Evolutionary conservation across 2,113 vertebrate genomes (phyloP), one percentile per base, ranked within the genome.

Genomic region (Ivindomyrus marchei): DNA sequence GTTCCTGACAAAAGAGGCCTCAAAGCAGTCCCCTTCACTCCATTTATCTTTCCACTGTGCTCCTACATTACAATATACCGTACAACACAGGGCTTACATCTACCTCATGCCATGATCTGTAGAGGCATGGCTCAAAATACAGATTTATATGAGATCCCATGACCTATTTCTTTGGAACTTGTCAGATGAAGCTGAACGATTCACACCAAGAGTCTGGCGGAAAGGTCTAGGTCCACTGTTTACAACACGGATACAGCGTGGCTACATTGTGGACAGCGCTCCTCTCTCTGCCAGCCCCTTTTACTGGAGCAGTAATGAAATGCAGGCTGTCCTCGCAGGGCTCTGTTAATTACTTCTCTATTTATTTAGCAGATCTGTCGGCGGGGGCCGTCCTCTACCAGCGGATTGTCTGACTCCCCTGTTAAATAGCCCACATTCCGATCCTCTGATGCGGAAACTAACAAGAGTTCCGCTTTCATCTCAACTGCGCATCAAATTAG

Each of bases 341-440:
- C 93, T 91, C 93, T 96, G 95, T 95, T 97, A 96, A 97, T 97
- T 96, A 97, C 95, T 96, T 96, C 95, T 95, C 94, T 96, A 94
- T 97, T 97, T 97, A 96, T 95, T 97, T 94, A 96, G 95, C 92
- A 92, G 94, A 92, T 95, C 93, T 19, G 89, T 94, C 90, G 92
- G 94, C 93, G 94, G 93, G 94, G 94, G 94, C 94, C 93, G 94
- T 95, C 95, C 94, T 94, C 91, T 93, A 95, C 94, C 91, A 93
- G 92, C 92, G 94, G 94, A 95, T 95, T 95, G 95, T 95, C 95
- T 96, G 96, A 96, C 95, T 96, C 94, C 92, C 92, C 50, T 94
- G 95, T 96, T 96, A 96, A 96, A 94, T 90, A 93, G 95, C 93
- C 91, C 91, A 92, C 96, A 97, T 97, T 98, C 96, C 95, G 87